A percentile compares a stretch with the other conserved stretches of the same genome.
phyloP scores from a whole-genome alignment of 2,888 invertebrate genomes.

The Stictocephala bisonia region DNA sequence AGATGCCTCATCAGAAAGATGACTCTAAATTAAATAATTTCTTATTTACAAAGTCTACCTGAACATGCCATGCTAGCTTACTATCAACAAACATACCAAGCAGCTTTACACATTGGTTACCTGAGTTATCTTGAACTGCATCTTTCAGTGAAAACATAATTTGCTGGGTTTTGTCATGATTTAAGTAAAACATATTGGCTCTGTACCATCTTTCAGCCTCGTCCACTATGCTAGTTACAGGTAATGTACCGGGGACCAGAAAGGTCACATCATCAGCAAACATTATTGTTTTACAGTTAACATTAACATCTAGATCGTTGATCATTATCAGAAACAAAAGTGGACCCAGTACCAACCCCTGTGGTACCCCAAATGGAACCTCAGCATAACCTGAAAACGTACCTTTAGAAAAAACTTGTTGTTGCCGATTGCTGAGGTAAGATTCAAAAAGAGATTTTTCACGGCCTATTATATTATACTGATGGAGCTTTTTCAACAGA shows the following conservation, averaged over 20 bases:
- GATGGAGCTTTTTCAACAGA: neutral
- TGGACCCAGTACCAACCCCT: constrained; percentile 25
- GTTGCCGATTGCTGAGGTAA: constrained; percentile 32
- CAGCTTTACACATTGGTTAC: neutral
- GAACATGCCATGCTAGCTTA: neutral
- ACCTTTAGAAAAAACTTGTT: neutral
- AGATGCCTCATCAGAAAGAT: too few species aligned
- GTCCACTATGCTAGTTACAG: too few species aligned
- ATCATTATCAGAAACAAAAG: too few species aligned
- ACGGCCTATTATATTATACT: constrained; percentile 1
- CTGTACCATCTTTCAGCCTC: neutral
- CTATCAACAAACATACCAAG: neutral
- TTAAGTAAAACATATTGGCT: neutral
- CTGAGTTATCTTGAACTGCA: neutral
- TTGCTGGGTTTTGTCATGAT: neutral
- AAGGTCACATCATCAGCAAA: too few species aligned
- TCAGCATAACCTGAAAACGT: neutral
- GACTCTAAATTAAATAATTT: neutral
- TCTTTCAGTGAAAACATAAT: neutral
- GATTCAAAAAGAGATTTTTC: constrained; percentile 7
- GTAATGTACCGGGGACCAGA: too few species aligned
- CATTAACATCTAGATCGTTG: too few species aligned
- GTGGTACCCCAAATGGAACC: constrained; percentile 30
- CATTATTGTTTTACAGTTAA: too few species aligned
- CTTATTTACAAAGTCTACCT: neutral